phyloP scores from a whole-genome alignment of 1,140 invertebrate genomes.

The Drosophila insularis region DNA sequence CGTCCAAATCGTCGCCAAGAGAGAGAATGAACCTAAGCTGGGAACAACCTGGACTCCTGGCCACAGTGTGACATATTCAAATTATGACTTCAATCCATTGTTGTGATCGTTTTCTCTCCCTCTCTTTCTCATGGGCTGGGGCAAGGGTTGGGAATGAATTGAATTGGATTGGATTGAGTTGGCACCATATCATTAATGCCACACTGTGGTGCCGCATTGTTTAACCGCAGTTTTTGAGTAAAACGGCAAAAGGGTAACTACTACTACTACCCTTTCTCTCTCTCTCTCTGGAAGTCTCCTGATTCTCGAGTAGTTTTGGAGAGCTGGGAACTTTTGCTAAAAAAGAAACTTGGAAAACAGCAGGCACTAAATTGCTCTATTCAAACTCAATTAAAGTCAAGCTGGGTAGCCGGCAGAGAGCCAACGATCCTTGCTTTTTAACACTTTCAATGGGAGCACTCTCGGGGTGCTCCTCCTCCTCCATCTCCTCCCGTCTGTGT shows the following conservation, averaged over 20 bases:
- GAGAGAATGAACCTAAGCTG: conserved; percentile 27
- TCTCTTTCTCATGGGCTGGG: conserved; percentile 25
- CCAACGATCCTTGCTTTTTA: conserved; percentile 66
- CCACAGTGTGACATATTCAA: conserved; percentile 74
- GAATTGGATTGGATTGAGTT: conserved; percentile 23
- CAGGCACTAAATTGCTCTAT: conserved; percentile 78
- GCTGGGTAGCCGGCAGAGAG: conserved; percentile 28
- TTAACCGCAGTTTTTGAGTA: conserved; percentile 43
- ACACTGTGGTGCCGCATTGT: conserved; percentile 69
- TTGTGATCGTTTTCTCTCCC: conserved; percentile 46
- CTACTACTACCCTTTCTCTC: background rate
- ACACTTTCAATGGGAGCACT: conserved; percentile 54
- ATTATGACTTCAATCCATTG: conserved; percentile 59
- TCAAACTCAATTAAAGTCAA: conserved; percentile 75
- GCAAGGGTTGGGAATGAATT: conserved; percentile 31
- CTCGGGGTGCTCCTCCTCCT: conserved; percentile 1
- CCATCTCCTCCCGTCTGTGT: too few relatives aligned
- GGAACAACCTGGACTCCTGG: conserved; percentile 41
- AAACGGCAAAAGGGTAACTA: conserved; percentile 14
- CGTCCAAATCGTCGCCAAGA: conserved; percentile 27
- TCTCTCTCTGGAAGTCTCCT: background rate
- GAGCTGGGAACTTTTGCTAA: conserved; percentile 49
- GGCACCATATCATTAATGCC: conserved; percentile 79
- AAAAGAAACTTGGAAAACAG: conserved; percentile 43
- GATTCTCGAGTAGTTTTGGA: background rate